Evolutionary conservation across 2,797 vertebrate genomes (phyloP), one percentile per base, ranked within the genome.

Genomic region (Australoheros facetus): DNA sequence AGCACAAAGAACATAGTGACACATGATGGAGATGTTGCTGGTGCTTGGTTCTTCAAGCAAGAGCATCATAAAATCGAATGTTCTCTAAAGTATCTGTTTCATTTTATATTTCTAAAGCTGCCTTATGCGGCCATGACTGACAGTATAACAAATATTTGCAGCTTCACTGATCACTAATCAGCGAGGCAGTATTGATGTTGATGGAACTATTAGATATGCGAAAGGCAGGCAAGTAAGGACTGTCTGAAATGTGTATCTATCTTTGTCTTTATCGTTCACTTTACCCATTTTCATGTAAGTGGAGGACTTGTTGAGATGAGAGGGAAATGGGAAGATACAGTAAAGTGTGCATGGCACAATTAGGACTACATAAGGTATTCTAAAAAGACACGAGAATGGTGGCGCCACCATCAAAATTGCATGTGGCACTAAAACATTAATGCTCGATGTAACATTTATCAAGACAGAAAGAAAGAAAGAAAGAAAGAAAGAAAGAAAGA

Each of bases 391-490:
- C 19, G 14, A 80, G 84, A 75, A 88, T 73, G 75, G 85, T 88
- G 86, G 85, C 69, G 53, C 78, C 85, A 16, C 60, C 88, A 95
- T 95, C 85, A 94, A 94, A 95, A 71, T 91, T 95, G 90, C 90
- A 95, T 93, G 84, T 66, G 75, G 77, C 78, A 21, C 79, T 95
- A 80, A 94, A 95, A 94, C 90, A 94, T 94, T 93, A 32, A 95
- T 94, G 84, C 54, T 56, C 48, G n/a, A 90, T 95, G 89, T 92
- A 95, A 94, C 86, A 95, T 95, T 95, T 88, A 94, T 93, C 87
- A 93, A 87, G 88, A 91, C 86, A 81, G 79, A 77, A 59, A 64
- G 23, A 58, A 57, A 53, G 23, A 71, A 78, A 81, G 73, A 73
- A 81, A 85, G 69, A 73, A 59, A 74, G 37, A 16, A 14, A 23